These are phyloP conservation scores for Vidua chalybeata DNA, from an alignment of 2,113 vertebrate genomes.

Conservation along the genomic window DNA sequence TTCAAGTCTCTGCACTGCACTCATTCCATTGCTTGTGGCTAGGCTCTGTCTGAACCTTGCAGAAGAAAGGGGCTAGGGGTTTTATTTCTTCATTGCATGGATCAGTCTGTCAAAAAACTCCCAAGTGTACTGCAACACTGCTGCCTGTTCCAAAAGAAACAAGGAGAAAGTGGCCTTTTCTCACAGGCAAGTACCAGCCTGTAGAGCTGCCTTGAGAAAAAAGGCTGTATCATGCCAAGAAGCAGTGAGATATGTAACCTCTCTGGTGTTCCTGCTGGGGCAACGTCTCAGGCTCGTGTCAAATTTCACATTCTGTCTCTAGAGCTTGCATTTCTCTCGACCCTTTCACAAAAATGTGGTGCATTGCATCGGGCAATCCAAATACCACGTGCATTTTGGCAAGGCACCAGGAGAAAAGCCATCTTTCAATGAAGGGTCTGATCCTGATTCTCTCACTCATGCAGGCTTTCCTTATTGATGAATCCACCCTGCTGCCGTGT, in stretches of 20 bases:
- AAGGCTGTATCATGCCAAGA: not conserved
- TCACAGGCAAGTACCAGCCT: not conserved
- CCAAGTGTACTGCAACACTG: not conserved
- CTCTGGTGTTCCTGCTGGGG: not conserved
- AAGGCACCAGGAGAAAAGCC: not conserved
- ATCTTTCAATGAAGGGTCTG: not conserved
- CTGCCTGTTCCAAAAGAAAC: not conserved
- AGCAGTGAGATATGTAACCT: not conserved
- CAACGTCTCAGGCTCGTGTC: not conserved
- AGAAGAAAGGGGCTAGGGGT: not conserved
- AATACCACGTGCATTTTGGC: not conserved
- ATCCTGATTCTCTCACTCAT: not conserved
- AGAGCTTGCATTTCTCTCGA: not conserved
- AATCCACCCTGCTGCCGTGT: not conserved
- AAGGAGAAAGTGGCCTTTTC: not conserved
- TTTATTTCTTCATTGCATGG: not conserved
- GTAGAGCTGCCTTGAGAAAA: not conserved
- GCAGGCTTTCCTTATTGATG: not conserved
- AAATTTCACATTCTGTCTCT: constrained; percentile 12
- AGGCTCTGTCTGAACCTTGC: not conserved
- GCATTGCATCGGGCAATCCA: not conserved
- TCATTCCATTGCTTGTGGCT: not conserved
- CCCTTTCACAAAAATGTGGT: not conserved
- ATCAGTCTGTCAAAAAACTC: not conserved
- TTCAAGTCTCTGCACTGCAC: not conserved